phyloP scores from a whole-genome alignment of 2,888 invertebrate species.

The Apamea epomidion region DNA sequence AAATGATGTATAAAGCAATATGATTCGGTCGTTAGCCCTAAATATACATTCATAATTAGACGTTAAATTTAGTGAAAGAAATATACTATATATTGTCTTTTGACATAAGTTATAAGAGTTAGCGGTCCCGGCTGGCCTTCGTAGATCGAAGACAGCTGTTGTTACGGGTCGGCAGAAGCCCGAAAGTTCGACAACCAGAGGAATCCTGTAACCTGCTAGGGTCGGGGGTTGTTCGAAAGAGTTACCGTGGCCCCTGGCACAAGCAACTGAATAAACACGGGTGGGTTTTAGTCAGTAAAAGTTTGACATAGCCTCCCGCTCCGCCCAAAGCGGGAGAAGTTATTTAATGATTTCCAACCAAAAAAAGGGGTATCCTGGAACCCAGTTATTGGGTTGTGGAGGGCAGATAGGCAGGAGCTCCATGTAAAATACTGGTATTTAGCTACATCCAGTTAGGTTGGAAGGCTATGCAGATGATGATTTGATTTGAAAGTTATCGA shows the following conservation, averaged over 20 bases:
- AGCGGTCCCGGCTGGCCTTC: constrained; percentile 10
- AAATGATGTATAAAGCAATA: not conserved
- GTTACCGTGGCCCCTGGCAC: no score
- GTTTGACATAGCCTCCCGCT: no score
- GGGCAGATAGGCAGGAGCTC: not conserved
- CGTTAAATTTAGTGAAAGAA: constrained; percentile 52
- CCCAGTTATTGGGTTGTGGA: not conserved
- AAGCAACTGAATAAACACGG: no score
- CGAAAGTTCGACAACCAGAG: not conserved
- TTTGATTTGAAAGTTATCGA: no score
- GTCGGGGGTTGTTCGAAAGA: no score
- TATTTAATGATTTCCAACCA: no score
- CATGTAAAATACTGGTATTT: not conserved
- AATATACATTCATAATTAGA: constrained; percentile 50
- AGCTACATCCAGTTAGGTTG: not conserved
- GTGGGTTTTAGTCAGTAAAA: no score
- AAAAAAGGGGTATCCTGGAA: no score
- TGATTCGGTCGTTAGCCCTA: constrained; percentile 4
- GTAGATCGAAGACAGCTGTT: not conserved
- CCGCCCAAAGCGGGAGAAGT: no score
- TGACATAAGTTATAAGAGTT: constrained; percentile 6
- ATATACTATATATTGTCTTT: constrained; percentile 8
- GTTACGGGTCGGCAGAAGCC: not conserved
- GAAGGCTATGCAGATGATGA: not conserved
- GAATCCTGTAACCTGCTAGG: no score